Base-by-base conservation (phyloP, 1,140 invertebrate species). In the Zaprionus capensis region DNA sequence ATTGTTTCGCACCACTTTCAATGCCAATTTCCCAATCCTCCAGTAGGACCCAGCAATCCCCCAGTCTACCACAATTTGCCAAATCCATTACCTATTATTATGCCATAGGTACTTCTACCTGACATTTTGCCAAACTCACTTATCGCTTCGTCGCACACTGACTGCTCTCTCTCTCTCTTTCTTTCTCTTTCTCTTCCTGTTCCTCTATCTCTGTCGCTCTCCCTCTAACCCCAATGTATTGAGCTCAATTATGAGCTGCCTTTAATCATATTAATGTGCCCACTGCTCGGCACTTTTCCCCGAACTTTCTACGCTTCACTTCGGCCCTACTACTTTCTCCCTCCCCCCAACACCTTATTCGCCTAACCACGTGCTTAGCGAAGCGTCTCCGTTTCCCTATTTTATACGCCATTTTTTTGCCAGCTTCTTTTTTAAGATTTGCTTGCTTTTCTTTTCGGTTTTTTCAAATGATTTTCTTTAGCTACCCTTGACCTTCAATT, bases 221-320 rank as follows among this genome's bases (percentile, higher is more conserved):
- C 11, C 4, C 51, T 7, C 31, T 34, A 36, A 20, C 24, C 24
- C 44, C 41, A 63, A 62, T 51, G 67, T 74, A 84, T 79, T 86
- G 74, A 62, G 73, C 84, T 83, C 84, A 88, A 87, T 88, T 88
- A 87, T 84, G 78, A 87, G 81, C 81, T 84, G 78, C 78, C 88
- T 87, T 88, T 88, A 87, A 87, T 87, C 84, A 87, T 87, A 87
- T 87, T 87, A 87, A 81, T 76, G 78, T 68, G 71, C 53, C 64
- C 46, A 61, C 64, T 65, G 59, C 59, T 51, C 38, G 15, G 36
- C 36, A 55, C 28, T 41, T 22, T 53, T 31, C 41, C 14, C 28
- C 14, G 6, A 51, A 34, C 38, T 34, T 12, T 12, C 20, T 6
- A 9, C 28, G 7, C 14, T 24, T 53, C 28, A 22, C 31, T 34